A percentile compares a stretch with the other conserved stretches of the same genome.
phyloP scores from a whole-genome alignment of 2,797 vertebrate species.

The Sebastes minor region DNA sequence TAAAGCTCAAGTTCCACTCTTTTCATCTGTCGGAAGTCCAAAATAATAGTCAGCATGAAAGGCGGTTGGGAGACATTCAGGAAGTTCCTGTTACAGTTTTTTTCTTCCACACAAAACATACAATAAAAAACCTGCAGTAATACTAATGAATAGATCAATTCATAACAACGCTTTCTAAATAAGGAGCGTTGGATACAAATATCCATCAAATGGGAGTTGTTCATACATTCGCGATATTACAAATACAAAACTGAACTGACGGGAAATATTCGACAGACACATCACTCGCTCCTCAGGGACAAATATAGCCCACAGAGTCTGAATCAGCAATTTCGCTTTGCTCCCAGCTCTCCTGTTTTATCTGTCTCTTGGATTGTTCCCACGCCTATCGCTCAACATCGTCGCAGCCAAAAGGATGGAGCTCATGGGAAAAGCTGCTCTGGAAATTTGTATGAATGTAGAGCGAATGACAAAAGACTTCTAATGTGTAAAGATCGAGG shows the following conservation, averaged over 20 bases:
- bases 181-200: background rate
- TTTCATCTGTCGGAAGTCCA: background rate
- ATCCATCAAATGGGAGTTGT: background rate
- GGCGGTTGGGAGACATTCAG: background rate
- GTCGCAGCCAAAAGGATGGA: constrained; percentile 6
- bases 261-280: background rate
- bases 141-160: background rate
- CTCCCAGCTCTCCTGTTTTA: constrained; percentile 27
- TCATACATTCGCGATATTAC: background rate
- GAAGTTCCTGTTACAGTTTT: background rate
- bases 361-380: constrained; percentile 40
- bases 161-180: background rate
- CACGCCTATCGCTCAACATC: constrained; percentile 5
- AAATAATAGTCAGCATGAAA: background rate
- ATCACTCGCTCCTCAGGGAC: background rate
- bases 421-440: constrained; percentile 13
- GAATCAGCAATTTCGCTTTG: constrained; percentile 23
- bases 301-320: constrained; percentile 13
- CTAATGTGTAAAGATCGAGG: background rate
- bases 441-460: constrained; percentile 21
- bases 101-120: background rate
- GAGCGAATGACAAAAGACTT: background rate
- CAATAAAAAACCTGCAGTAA: background rate
- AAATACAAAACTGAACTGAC: background rate
- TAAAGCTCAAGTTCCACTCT: background rate